Evolutionary conservation across 2,888 invertebrate genomes (phyloP), one percentile per base, ranked within the genome.

Genomic region (Amiota minor): DNA sequence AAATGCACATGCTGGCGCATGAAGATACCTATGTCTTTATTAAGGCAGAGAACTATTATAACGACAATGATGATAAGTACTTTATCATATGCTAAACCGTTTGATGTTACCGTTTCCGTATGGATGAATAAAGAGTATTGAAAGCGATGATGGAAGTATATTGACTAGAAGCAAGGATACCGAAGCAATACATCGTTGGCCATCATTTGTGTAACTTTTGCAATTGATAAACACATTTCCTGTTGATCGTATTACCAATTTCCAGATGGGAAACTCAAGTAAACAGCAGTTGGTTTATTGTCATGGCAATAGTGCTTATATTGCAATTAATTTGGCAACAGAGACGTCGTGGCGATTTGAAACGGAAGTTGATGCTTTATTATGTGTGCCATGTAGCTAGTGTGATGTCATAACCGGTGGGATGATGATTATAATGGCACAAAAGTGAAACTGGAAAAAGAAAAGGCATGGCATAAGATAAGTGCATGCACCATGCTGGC

Each of bases 91-190:
- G 77, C 79, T 79, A 16, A 78, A 75, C 72, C 78, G 76, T 0
- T 97, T 96, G 88, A 96, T 95, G 93, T 90, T 98, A 88, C 95
- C 96, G 0, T 94, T 95, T 92, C 93, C 95, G 0, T 96, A 95
- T 81, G 95, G 95, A 0, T 68, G 65, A 11, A 90, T 92, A 72
- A 93, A 95, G 0, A 92, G 95, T 73, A 89, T 97, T 71, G 96
- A 97, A 95, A 96, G 96, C 84, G 96, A 92, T 86, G 56, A 20
- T 9, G 35, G 35, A 6, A 8, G 35, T 35, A 35, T 35, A 35
- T 35, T 35, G 4, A 35, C 2, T 35, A 35, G 35, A 6, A 49
- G 14, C 12, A 49, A 12, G 56, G 47, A 11, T 0, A 18, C n/a
- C 55, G 74, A 23, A 3, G 55, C 50, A 14, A 16, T 45, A 77